Base-by-base conservation (phyloP, 2,797 vertebrate species). In the Antennarius maculatus region DNA sequence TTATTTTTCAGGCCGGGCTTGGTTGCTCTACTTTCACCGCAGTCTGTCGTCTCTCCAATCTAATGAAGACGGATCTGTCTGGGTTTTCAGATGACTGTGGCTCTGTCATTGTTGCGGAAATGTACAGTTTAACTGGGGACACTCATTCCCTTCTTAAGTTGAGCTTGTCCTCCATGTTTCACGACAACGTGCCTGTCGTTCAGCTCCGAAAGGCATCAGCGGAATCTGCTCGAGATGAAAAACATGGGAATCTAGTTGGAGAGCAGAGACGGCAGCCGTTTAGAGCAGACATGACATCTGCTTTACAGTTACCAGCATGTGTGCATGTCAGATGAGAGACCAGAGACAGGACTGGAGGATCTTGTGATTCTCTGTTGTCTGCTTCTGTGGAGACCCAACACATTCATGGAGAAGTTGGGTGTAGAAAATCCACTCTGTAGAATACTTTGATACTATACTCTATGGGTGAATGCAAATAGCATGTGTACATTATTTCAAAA, bases 261-360 rank as follows among this genome's bases (percentile, higher is more conserved):
- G 85, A 85, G 85, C 70, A 41, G 86, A 77, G 80, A 89, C 72
- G 80, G 83, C 85, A 86, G 85, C 81, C 84, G 78, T 92, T 93
- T 91, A 92, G 87, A 85, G 84, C 68, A 65, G 82, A 89, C 85
- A 86, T 88, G 89, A 89, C 86, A 85, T 85, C 66, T 61, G 66
- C 74, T 75, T 86, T 88, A 91, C 90, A 88, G 89, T 81, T 86
- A 87, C 74, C 86, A 80, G 86, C 57, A 61, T 83, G 84, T 80
- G 83, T 87, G 86, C 80, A 71, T 87, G 88, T 85, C 88, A 84
- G 80, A 91, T 86, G 84, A 88, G 82, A 82, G 74, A 84, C 55
- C 70, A 64, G 66, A 78, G 71, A 76, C 62, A 56, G 64, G 37
- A 79, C 71, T 1, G 47, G 63, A 77, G 62, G 61, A 70, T 84